Evolutionary conservation across 2,888 invertebrate genomes (phyloP).

Genomic region (Terebella lapidaria): DNA sequence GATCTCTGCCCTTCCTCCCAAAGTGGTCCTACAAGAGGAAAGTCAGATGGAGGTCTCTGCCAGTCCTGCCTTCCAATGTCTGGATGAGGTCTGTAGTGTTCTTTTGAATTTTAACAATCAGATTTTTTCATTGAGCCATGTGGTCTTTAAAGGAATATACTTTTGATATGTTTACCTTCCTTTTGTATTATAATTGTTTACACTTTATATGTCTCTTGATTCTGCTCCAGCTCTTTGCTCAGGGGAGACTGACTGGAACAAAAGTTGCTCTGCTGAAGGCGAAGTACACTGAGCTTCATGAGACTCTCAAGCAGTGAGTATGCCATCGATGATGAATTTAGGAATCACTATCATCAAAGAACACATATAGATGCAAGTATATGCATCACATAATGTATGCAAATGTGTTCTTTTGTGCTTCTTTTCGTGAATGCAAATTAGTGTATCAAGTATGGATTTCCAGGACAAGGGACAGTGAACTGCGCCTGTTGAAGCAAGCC

Average conservation of each 20-base stretch:
- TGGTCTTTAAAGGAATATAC: too few species aligned
- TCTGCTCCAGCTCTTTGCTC: constrained; percentile 45
- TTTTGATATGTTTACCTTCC: too few species aligned
- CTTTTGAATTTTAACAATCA: too few species aligned
- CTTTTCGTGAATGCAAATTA: too few species aligned
- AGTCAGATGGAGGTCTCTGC: constrained; percentile 51
- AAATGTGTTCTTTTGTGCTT: too few species aligned
- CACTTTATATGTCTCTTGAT: too few species aligned
- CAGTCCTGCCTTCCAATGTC: constrained; percentile 52
- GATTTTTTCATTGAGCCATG: too few species aligned
- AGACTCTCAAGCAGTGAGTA: constrained; percentile 44
- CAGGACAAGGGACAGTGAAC: constrained; percentile 40
- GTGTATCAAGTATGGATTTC: not conserved
- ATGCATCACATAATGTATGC: not conserved
- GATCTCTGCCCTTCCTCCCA: constrained; percentile 47
- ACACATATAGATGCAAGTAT: too few species aligned
- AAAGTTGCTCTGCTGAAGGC: constrained; percentile 50
- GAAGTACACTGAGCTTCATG: constrained; percentile 52
- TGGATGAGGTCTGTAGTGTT: constrained; percentile 48
- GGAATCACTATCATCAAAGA: too few species aligned
- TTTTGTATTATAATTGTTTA: too few species aligned
- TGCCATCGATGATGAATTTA: not conserved
- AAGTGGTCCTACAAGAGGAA: constrained; percentile 47
- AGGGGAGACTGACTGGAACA: constrained; percentile 50
- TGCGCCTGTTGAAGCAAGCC: constrained; percentile 39